phyloP scores from a whole-genome alignment of 2,797 vertebrate species.

The Pipistrellus nathusii region DNA sequence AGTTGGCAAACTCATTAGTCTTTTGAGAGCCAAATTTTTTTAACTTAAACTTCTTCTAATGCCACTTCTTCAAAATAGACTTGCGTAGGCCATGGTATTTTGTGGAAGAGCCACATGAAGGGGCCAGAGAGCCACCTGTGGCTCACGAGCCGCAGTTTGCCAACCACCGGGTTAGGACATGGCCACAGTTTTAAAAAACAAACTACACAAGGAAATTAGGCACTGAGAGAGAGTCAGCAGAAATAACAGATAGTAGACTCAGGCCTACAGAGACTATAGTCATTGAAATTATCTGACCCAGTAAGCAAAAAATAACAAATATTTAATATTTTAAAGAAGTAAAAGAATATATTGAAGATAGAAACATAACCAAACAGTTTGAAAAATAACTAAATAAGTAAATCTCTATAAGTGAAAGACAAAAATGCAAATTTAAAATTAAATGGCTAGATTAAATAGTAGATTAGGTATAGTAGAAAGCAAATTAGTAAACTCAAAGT shows the following conservation, averaged over 20 bases:
- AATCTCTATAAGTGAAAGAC: neutral
- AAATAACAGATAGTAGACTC: neutral
- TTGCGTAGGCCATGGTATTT: too few relatives aligned
- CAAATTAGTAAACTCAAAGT: neutral
- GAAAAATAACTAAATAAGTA: constrained; percentile 26
- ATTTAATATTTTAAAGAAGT: constrained; percentile 28
- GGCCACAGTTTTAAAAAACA: constrained; percentile 18
- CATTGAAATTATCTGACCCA: constrained; percentile 22
- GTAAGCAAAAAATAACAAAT: constrained; percentile 29
- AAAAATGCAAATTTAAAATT: constrained; percentile 33
- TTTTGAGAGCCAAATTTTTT: too few relatives aligned
- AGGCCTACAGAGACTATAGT: neutral
- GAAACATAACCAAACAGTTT: neutral
- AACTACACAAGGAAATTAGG: neutral
- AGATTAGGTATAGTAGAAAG: constrained; percentile 1
- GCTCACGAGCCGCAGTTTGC: too few relatives aligned
- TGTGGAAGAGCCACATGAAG: too few relatives aligned
- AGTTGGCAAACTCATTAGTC: too few relatives aligned
- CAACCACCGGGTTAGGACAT: neutral
- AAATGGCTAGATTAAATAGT: neutral
- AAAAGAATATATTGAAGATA: constrained; percentile 5
- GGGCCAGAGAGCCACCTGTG: too few relatives aligned
- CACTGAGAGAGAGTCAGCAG: neutral
- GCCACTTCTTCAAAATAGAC: too few relatives aligned
- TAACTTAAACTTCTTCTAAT: too few relatives aligned